A percentile compares a stretch with the other conserved stretches of the same genome.
These are phyloP conservation scores for Scaptomyza graminum DNA, from an alignment of 1,140 invertebrate genomes.

Conservation along the genomic window DNA sequence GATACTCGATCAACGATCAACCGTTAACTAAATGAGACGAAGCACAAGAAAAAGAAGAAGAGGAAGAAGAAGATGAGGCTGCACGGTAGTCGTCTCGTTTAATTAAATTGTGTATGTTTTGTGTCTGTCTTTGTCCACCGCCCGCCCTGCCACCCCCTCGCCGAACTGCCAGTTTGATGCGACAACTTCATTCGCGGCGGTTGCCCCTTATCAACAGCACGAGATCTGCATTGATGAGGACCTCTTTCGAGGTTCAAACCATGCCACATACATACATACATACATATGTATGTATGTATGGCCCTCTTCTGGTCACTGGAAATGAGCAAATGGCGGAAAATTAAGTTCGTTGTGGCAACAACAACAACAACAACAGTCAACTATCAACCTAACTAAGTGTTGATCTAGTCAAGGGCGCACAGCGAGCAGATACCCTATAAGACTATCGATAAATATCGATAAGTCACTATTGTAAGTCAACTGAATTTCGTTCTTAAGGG, in stretches of 20 bases:
- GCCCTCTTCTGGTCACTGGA: conserved; percentile 19
- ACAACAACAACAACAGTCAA: conserved; percentile 2
- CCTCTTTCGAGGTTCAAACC: conserved; percentile 9
- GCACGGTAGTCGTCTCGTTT: conserved; percentile 71
- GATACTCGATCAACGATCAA: conserved; percentile 11
- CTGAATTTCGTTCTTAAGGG: too few relatives aligned
- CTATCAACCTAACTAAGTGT: neutral
- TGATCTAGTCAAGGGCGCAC: too few relatives aligned
- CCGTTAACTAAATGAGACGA: conserved; percentile 6
- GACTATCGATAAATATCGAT: neutral
- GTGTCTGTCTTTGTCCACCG: conserved; percentile 12
- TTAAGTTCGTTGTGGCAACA: conserved; percentile 48
- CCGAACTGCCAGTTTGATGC: neutral
- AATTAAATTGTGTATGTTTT: conserved; percentile 80
- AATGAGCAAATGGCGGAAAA: conserved; percentile 80
- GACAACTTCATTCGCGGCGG: conserved; percentile 65
- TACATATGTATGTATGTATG: conserved; percentile 57
- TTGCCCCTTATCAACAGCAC: conserved; percentile 57
- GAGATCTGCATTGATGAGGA: conserved; percentile 58
- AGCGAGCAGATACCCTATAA: neutral
- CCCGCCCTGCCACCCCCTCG: neutral
- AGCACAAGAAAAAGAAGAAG: too few relatives aligned
- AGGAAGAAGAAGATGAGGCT: neutral
- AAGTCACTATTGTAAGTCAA: too few relatives aligned
- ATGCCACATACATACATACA: conserved; percentile 34